Percentiles rank a stretch among this genome's conserved stretches.
Evolutionary conservation across 2,113 vertebrate species (phyloP).

Genomic region (Callopanchax toddi): DNA sequence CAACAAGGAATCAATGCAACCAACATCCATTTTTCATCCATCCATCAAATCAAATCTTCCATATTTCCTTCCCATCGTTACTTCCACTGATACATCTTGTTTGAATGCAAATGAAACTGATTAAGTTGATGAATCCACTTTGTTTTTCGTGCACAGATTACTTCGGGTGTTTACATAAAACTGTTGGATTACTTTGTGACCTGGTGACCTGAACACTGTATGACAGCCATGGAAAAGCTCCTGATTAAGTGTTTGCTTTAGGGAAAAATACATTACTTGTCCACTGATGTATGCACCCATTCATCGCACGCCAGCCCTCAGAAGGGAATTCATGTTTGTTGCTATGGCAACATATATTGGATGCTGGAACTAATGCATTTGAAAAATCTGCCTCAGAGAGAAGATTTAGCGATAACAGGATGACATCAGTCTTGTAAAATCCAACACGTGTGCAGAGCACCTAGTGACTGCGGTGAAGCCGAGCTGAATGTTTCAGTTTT

Average conservation of each 20-base stretch:
- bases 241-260: conserved; percentile 49
- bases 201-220: background rate
- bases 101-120: background rate
- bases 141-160: conserved; percentile 7
- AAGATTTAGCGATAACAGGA: conserved; percentile 16
- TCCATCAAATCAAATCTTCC: background rate
- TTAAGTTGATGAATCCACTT: conserved; percentile 1
- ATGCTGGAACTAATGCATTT: conserved; percentile 15
- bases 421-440: background rate
- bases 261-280: conserved; percentile 27
- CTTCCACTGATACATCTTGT: background rate
- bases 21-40: background rate
- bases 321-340: conserved; percentile 55
- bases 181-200: conserved; percentile 21
- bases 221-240: conserved; percentile 29
- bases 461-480: conserved; percentile 7
- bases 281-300: conserved; percentile 23
- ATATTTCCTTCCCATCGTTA: background rate
- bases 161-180: conserved; percentile 32
- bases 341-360: conserved; percentile 57
- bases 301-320: conserved; percentile 17
- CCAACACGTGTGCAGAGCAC: background rate
- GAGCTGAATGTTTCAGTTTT: conserved; percentile 17
- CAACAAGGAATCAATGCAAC: background rate
- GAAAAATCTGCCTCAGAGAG: background rate